Base-by-base conservation (phyloP, 2,797 vertebrate genomes). In the Cichlasoma orientale region DNA sequence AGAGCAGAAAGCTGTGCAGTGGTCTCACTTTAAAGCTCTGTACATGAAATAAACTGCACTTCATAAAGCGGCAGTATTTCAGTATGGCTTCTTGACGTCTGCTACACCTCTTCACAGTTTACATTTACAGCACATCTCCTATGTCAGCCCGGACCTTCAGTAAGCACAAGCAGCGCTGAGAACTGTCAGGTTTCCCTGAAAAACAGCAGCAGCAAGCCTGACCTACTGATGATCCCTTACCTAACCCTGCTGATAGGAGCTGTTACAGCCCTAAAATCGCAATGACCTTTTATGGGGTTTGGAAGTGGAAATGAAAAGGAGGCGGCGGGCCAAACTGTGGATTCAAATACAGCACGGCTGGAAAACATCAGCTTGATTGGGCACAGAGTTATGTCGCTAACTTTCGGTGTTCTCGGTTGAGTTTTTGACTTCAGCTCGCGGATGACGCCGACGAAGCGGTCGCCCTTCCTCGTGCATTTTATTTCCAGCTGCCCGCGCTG, bases 201-300 rank as follows among this genome's bases (percentile, higher is more conserved):
- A 86, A 81, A 72, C 77, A 73, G 25, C 52, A 47, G 56, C 44
- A 61, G 12, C 72, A 31, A 53, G 75, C 74, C 68, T 36, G 38
- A 86, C 47, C 81, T 29, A 5, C 63, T 31, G 52, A 68, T 68
- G 44, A 52, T 68, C 41, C 0, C 1, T n/a, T 68, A 68, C 79
- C 66, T 80, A 59, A 83, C 72, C 75, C 68, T 5, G 31, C 63
- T 61, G 44, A 54, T 13, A 41, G 52, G 33, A 84, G 58, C 72
- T 80, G 86, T 87, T 73, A 70, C 61, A 80, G 57, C 18, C 58
- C 31, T 73, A 76, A 84, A 76, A 85, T 72, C 73, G 82, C 63
- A 74, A 41, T 84, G 69, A 71, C 86, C 93, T 87, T 91, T 74
- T 91, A 83, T 80, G 84, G 88, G 31, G 74, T 77, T 86, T 88